Conservation (phyloP, 2,113 vertebrate genomes). For the Anser brachyrhynchus region DNA sequence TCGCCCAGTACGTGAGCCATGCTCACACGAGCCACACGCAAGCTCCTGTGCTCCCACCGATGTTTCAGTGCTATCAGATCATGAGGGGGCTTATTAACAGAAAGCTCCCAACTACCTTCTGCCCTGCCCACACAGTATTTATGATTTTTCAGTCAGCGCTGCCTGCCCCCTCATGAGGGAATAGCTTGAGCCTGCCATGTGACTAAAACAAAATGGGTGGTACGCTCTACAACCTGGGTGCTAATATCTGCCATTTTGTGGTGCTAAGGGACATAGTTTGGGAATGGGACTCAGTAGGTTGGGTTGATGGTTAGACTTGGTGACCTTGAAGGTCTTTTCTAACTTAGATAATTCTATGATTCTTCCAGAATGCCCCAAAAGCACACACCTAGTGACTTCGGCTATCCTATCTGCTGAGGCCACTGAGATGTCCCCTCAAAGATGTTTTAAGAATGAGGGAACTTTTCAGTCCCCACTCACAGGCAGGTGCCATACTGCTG, state of each 20-base stretch:
- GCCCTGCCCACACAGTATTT: neutral
- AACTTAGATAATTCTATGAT: neutral
- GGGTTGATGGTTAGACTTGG: neutral
- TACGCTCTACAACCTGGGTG: rapidly evolving
- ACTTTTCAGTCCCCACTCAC: neutral
- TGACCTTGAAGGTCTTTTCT: neutral
- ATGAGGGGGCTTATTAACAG: neutral
- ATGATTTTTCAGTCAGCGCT: neutral
- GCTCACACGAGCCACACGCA: neutral
- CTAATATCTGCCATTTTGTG: neutral
- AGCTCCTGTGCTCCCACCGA: neutral
- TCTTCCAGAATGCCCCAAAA: slow-evolving; percentile 3
- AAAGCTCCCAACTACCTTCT: neutral
- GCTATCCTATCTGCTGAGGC: neutral
- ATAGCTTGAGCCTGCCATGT: neutral
- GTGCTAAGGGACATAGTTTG: neutral
- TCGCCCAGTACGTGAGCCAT: neutral
- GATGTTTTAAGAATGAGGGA: neutral
- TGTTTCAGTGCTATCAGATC: neutral
- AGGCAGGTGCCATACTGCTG: neutral
- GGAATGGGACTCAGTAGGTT: neutral
- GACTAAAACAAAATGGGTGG: neutral
- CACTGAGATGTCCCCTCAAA: neutral
- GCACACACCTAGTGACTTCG: neutral
- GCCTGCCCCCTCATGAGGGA: neutral